Evolutionary conservation across 1,140 invertebrate genomes (phyloP).

Genomic region (Belonocnema kinseyi): DNA sequence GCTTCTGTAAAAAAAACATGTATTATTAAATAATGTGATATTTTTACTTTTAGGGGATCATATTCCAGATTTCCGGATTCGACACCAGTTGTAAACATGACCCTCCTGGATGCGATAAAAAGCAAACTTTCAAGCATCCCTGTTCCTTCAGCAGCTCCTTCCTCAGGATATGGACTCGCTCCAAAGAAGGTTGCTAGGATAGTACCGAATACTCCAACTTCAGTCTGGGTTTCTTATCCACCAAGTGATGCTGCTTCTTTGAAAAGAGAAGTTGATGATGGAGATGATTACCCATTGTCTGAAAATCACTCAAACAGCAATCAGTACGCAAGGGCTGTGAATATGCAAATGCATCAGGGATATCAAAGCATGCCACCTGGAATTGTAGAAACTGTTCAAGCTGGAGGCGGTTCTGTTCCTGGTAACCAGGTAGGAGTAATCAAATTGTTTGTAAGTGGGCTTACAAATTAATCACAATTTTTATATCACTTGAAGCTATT

Average conservation of each 20-base stretch:
- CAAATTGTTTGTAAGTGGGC: slow-evolving; percentile 67
- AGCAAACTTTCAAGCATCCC: slow-evolving; percentile 54
- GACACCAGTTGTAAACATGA: slow-evolving; percentile 49
- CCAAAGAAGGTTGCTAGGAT: slow-evolving; percentile 41
- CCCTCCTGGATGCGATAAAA: slow-evolving; percentile 62
- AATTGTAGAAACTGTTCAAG: slow-evolving; percentile 66
- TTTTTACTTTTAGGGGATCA: background rate
- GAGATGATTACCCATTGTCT: slow-evolving; percentile 35
- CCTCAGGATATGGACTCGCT: slow-evolving; percentile 18
- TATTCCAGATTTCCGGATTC: background rate
- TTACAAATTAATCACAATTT: slow-evolving; percentile 6
- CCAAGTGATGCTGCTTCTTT: slow-evolving; percentile 24
- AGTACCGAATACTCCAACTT: slow-evolving; percentile 42
- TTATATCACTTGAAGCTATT: no score
- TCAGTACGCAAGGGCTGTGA: slow-evolving; percentile 55
- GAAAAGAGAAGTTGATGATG: slow-evolving; percentile 56
- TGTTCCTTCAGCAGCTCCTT: slow-evolving; percentile 1
- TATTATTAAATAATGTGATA: no score
- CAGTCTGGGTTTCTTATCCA: no score
- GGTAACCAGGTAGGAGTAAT: slow-evolving; percentile 68
- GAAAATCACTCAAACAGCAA: slow-evolving; percentile 38
- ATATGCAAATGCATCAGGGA: slow-evolving; percentile 71
- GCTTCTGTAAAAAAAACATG: no score
- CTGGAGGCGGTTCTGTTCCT: slow-evolving; percentile 65
- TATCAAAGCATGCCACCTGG: slow-evolving; percentile 71